Conservation (phyloP, 2,888 invertebrate genomes). For the Rhamphomyia laevipes region DNA sequence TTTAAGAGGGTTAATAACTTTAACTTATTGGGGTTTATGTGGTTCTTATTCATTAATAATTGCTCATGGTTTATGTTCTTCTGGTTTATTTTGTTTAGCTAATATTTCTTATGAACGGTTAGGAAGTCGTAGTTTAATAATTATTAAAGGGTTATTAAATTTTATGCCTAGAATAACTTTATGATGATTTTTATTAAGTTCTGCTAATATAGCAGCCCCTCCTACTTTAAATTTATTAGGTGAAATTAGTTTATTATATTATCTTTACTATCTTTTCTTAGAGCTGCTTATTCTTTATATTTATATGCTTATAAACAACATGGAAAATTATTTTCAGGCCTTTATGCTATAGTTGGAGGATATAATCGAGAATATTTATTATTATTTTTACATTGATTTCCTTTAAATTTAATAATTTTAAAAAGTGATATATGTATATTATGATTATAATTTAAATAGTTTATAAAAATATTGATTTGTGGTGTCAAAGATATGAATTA, state of each 20-base stretch:
- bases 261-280: slow-evolving; percentile 50
- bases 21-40: slow-evolving; percentile 42
- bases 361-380: slow-evolving; percentile 47
- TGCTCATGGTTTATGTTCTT: slow-evolving; percentile 54
- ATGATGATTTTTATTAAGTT: slow-evolving; percentile 53
- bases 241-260: slow-evolving; percentile 50
- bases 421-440: slow-evolving; percentile 42
- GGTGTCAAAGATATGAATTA: slow-evolving; percentile 45
- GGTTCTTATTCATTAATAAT: slow-evolving; percentile 49
- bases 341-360: slow-evolving; percentile 41
- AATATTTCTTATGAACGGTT: slow-evolving; percentile 52
- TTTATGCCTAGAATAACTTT: slow-evolving; percentile 46
- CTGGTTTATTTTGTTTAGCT: slow-evolving; percentile 52
- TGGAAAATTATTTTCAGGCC: slow-evolving; percentile 42
- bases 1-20: slow-evolving; percentile 44
- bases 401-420: slow-evolving; percentile 50
- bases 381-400: slow-evolving; percentile 49
- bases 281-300: slow-evolving; percentile 51
- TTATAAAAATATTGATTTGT: slow-evolving; percentile 58
- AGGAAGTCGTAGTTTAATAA: slow-evolving; percentile 47
- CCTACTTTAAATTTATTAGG: slow-evolving; percentile 55
- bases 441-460: slow-evolving; percentile 48
- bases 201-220: slow-evolving; percentile 53
- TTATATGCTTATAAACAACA: slow-evolving; percentile 52
- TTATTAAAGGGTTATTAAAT: slow-evolving; percentile 51